A percentile compares a stretch with the other conserved stretches of the same genome.
phyloP scores from a whole-genome alignment of 2,888 invertebrate genomes.

The Aspidiotus rigidus region DNA sequence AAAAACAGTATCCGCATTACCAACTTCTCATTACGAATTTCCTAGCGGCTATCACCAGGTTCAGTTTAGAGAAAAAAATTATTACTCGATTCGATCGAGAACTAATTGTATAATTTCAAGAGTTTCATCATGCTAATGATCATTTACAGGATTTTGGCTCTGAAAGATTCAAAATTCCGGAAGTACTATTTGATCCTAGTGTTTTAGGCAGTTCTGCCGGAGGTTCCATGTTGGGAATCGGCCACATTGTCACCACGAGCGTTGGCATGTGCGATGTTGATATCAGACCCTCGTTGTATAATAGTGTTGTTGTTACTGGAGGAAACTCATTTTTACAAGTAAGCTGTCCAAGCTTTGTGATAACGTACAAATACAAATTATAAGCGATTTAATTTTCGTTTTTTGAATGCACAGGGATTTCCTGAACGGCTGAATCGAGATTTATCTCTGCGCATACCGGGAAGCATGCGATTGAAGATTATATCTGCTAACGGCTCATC shows the following conservation, averaged over 20 bases:
- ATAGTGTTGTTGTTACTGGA: slow-evolving; percentile 88
- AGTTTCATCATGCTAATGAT: background rate
- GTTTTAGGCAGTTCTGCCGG: slow-evolving; percentile 44
- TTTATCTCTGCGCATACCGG: slow-evolving; percentile 75
- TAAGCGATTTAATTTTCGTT: too few species aligned
- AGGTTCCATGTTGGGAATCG: slow-evolving; percentile 79
- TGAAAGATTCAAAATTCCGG: slow-evolving; percentile 86
- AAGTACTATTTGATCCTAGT: slow-evolving; percentile 85
- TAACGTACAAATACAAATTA: too few species aligned
- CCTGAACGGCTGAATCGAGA: slow-evolving; percentile 85
- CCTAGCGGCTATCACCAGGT: slow-evolving; percentile 90
- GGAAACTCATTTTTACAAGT: slow-evolving; percentile 83
- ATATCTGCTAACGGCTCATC: slow-evolving; percentile 83
- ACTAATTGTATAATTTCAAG: background rate
- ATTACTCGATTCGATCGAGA: too few species aligned
- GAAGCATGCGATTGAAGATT: slow-evolving; percentile 87
- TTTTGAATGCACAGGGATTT: slow-evolving; percentile 60
- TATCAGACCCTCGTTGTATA: slow-evolving; percentile 89
- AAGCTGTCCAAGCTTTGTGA: slow-evolving; percentile 34
- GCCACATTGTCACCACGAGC: slow-evolving; percentile 74
- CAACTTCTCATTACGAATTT: slow-evolving; percentile 92
- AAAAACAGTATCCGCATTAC: slow-evolving; percentile 71
- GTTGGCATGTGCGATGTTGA: slow-evolving; percentile 97
- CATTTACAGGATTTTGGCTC: slow-evolving; percentile 67
- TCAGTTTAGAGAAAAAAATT: slow-evolving; percentile 17